Evolutionary conservation across 2,113 vertebrate genomes (phyloP).

Genomic region (Sinocyclocheilus anophthalmus): DNA sequence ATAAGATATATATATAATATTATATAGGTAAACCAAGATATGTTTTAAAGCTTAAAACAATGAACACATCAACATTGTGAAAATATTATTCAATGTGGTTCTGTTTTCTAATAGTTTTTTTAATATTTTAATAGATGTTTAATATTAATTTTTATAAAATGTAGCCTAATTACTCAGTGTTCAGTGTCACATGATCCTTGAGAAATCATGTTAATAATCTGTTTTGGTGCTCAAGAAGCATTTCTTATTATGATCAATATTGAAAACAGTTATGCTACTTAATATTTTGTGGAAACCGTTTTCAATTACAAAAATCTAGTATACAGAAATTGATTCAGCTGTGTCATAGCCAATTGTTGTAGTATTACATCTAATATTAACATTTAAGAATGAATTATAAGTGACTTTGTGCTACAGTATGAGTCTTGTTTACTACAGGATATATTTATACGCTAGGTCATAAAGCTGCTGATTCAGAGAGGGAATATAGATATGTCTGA

Average conservation of each 20-base stretch:
- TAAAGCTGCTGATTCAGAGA: conserved; percentile 1
- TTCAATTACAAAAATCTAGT: neutral
- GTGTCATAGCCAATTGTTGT: neutral
- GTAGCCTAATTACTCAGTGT: no score
- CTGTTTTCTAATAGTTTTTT: no score
- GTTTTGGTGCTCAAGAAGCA: no score
- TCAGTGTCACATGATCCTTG: no score
- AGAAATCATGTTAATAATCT: no score
- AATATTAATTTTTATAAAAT: no score
- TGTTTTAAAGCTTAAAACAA: neutral
- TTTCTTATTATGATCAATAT: no score
- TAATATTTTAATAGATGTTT: no score
- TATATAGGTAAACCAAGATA: no score
- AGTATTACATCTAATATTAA: neutral
- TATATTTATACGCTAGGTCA: neutral
- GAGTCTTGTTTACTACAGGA: neutral
- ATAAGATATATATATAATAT: no score
- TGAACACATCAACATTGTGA: neutral
- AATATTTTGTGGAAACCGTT: neutral
- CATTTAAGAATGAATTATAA: neutral
- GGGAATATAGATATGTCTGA: neutral
- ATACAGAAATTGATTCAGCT: neutral
- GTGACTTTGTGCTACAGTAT: neutral
- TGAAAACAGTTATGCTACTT: neutral
- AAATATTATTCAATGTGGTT: no score